These are phyloP conservation scores for Rhabditophanes sp. DNA, from an alignment of 2,888 invertebrate species.

Conservation along the genomic window DNA sequence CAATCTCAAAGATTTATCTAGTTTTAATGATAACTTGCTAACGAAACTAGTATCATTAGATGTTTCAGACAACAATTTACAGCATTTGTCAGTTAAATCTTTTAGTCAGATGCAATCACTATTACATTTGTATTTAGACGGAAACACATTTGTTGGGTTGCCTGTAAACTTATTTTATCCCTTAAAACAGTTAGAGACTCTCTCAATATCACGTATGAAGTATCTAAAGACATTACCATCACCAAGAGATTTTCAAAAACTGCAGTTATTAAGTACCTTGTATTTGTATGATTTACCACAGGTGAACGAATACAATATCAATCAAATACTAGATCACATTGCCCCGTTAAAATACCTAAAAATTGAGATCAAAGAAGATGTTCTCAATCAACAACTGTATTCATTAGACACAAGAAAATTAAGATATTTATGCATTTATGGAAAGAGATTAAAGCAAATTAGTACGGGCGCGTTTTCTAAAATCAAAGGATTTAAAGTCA, in stretches of 20 bases:
- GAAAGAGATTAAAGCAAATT: slow-evolving; percentile 23
- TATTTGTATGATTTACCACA: slow-evolving; percentile 22
- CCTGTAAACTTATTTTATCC: too few species aligned
- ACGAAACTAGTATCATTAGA: slow-evolving; percentile 67
- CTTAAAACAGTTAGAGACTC: too few species aligned
- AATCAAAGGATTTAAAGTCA: slow-evolving; percentile 25
- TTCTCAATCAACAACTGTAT: slow-evolving; percentile 20
- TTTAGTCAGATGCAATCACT: too few species aligned
- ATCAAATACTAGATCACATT: slow-evolving; percentile 19
- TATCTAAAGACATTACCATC: too few species aligned
- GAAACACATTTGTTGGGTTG: too few species aligned
- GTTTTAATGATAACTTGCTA: slow-evolving; percentile 61
- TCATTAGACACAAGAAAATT: slow-evolving; percentile 24
- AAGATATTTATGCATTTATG: slow-evolving; percentile 22
- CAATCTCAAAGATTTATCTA: slow-evolving; percentile 31
- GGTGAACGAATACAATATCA: slow-evolving; percentile 18
- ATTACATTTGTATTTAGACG: too few species aligned
- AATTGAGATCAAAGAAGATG: slow-evolving; percentile 23
- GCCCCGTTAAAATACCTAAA: slow-evolving; percentile 28
- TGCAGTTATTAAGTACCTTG: too few species aligned
- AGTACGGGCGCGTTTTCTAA: slow-evolving; percentile 24
- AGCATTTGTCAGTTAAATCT: too few species aligned
- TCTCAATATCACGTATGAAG: too few species aligned
- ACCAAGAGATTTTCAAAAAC: too few species aligned
- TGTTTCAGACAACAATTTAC: slow-evolving; percentile 47